Percentiles rank a stretch among this genome's conserved stretches.
Conservation (phyloP, 2,113 vertebrate species). For the Dromaius novaehollandiae region DNA sequence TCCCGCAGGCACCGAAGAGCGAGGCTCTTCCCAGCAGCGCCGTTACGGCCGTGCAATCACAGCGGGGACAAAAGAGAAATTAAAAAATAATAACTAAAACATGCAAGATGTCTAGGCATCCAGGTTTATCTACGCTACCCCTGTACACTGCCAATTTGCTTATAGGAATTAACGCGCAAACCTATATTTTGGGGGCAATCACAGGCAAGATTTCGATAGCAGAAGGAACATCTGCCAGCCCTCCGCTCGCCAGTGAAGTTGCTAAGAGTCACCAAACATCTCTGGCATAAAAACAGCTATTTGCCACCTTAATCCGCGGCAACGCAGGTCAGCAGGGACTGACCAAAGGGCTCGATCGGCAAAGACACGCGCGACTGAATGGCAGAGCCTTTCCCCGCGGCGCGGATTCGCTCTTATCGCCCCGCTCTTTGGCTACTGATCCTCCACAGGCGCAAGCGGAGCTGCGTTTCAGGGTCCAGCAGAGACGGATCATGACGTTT, state of each 20-base stretch:
- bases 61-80: neutral
- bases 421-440: neutral
- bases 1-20: neutral
- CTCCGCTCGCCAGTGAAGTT: neutral
- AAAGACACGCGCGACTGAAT: neutral
- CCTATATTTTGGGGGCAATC: neutral
- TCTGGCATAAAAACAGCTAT: neutral
- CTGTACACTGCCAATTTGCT: neutral
- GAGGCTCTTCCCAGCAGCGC: neutral
- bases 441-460: accelerated
- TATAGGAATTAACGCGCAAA: neutral
- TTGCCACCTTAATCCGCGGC: neutral
- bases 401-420: too few relatives aligned
- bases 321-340: neutral
- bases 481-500: neutral
- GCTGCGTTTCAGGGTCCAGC: accelerated
- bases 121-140: neutral
- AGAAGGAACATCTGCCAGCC: neutral
- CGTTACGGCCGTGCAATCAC: neutral
- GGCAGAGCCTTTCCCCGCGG: neutral
- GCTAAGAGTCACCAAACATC: neutral
- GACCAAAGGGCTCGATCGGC: neutral
- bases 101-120: neutral
- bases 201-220: neutral
- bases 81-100: too few relatives aligned